Conservation (phyloP, 2,797 vertebrate genomes). For the Hippoglossus hippoglossus region DNA sequence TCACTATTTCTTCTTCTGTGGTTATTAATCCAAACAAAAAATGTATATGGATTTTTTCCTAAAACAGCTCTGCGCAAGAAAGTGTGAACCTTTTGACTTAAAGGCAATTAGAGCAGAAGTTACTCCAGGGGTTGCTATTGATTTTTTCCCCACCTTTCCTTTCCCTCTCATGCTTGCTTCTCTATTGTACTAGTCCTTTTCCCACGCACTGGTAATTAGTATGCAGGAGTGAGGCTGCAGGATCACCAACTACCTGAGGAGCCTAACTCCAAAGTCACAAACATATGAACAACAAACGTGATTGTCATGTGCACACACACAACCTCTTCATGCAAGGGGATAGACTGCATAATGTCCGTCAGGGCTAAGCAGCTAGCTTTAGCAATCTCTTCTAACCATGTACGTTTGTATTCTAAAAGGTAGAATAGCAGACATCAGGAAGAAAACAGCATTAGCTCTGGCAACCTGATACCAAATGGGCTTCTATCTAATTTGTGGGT, state of each 20-base stretch:
- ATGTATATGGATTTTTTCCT: neutral
- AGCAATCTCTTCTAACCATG: constrained; percentile 13
- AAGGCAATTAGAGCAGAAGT: constrained; percentile 74
- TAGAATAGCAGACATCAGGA: too few species aligned
- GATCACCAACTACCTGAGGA: constrained; percentile 54
- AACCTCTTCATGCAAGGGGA: constrained; percentile 3
- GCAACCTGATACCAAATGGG: constrained; percentile 35
- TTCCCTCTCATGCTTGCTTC: constrained; percentile 51
- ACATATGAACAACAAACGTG: constrained; percentile 36
- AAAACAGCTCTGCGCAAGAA: constrained; percentile 36
- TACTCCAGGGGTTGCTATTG: constrained; percentile 69
- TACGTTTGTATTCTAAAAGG: too few species aligned
- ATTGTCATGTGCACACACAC: constrained; percentile 9
- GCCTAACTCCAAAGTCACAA: constrained; percentile 49
- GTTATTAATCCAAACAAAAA: constrained; percentile 7
- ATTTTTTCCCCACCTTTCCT: constrained; percentile 59
- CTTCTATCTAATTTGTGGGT: constrained; percentile 42
- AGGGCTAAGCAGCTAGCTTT: constrained; percentile 18
- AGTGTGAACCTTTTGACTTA: constrained; percentile 71
- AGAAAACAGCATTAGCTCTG: constrained; percentile 17
- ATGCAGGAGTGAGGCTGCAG: constrained; percentile 63
- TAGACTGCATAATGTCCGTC: constrained; percentile 1
- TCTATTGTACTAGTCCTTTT: constrained; percentile 62
- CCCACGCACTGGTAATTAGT: constrained; percentile 77
- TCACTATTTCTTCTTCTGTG: neutral